Evolutionary conservation across 1,140 invertebrate species (phyloP), one percentile per base, ranked within the genome.

Genomic region (Drosophila ogumai): DNA sequence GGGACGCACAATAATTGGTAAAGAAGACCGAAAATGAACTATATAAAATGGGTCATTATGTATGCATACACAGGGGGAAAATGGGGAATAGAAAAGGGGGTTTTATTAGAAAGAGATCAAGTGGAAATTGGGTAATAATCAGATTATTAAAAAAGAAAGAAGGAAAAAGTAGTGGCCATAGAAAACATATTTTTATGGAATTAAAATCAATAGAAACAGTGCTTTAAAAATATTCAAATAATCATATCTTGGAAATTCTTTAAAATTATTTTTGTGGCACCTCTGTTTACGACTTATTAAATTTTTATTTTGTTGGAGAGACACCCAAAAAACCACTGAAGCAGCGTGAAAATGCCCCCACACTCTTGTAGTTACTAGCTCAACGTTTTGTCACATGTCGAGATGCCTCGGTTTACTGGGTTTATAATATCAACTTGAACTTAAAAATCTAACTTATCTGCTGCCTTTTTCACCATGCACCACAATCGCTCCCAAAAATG

Each of bases 41-140:
- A 49, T 71, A 67, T 43, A 57, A 67, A 81, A 81, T 78, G 44
- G 78, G 74, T 81, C 78, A 79, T 85, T 85, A 74, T 77, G 41
- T 65, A 72, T 81, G 28, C 65, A 57, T 72, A 41, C 7, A 71
- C 31, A 7, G 38, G 31, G 57, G 57, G n/a, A 69, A 50, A 36
- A 60, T 13, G 19, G n/a, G 5, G 31, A 17, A 43, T 22, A 12
- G 3, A 8, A n/a, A 41, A n/a, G 13, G 13, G 1, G 32, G 8
- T 32, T 31, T 0, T 40, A 57, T 12, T 19, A 19, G 10, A 6
- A 57, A 25, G n/a, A 6, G 25, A 57, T 40, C 12, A 8, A 8
- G 6, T 22, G 1, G 15, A 15, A 19, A 12, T 34, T 5, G 6
- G 12, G 6, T 19, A 34, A 13, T 19, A 52, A 36, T 15, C 9